A percentile compares a stretch with the other conserved stretches of the same genome.
phyloP scores from a whole-genome alignment of 2,888 invertebrate species.

The Stenodera caucasica region DNA sequence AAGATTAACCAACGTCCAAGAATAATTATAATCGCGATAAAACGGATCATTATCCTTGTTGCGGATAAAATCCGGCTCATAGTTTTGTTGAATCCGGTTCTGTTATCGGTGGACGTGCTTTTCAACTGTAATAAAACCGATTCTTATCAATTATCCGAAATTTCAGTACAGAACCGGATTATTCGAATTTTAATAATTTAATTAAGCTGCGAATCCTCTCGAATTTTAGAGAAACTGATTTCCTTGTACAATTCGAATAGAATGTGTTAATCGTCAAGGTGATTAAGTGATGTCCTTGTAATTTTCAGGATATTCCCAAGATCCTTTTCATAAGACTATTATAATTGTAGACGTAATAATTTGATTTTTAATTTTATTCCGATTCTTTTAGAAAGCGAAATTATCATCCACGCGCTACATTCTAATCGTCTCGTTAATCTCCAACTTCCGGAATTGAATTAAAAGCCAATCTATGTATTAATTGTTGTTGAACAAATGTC shows the following conservation, averaged over 20 bases:
- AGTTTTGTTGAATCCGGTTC: too few species aligned
- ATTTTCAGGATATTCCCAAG: constrained; percentile 2
- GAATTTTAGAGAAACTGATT: too few species aligned
- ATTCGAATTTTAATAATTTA: too few species aligned
- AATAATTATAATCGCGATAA: too few species aligned
- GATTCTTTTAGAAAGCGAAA: not conserved
- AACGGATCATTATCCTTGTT: too few species aligned
- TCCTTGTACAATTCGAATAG: not conserved
- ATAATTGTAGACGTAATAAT: not conserved
- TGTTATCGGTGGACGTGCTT: too few species aligned
- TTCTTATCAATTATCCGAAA: too few species aligned
- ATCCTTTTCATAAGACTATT: not conserved
- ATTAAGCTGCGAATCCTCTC: too few species aligned
- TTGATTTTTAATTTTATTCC: not conserved
- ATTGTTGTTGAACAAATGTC: constrained; percentile 47
- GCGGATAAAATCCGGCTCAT: too few species aligned
- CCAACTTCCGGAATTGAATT: not conserved
- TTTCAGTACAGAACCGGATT: too few species aligned
- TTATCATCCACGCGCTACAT: not conserved
- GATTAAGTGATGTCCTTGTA: not conserved
- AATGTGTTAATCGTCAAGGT: constrained; percentile 4
- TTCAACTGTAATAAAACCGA: too few species aligned
- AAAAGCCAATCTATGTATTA: constrained; percentile 40
- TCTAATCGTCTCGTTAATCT: not conserved
- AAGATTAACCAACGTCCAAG: too few species aligned